Percentiles rank a stretch among this genome's conserved stretches.
Evolutionary conservation across 37 sponge, comb jelly and placozoan species (phyloP).

Genomic region (Mnemiopsis leidyi): DNA sequence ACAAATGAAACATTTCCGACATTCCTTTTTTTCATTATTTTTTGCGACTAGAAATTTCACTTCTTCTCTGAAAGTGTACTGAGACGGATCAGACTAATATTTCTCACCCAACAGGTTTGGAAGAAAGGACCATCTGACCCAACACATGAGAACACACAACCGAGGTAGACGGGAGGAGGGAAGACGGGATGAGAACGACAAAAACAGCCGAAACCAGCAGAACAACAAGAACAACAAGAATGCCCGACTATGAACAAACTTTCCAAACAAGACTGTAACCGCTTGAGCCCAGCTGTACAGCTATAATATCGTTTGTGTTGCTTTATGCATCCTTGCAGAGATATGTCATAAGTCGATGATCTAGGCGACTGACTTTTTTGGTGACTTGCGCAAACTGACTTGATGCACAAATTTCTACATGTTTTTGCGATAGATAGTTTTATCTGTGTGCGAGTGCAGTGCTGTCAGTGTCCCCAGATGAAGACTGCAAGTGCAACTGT

Average conservation of each 20-base stretch:
- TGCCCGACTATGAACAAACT: background rate
- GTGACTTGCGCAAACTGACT: no score
- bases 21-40: no score
- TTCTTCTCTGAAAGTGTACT: no score
- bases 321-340: background rate
- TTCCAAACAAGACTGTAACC: background rate
- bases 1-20: no score
- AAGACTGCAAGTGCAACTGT: background rate
- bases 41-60: no score
- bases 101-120: conserved; percentile 12
- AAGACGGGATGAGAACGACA: background rate
- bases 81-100: no score
- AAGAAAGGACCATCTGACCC: conserved; percentile 64
- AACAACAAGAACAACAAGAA: background rate
- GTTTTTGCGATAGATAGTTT: no score
- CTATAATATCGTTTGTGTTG: background rate
- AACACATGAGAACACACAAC: conserved; percentile 64
- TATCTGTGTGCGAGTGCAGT: background rate
- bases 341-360: no score
- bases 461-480: background rate
- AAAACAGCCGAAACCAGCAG: background rate
- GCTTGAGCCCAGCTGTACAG: background rate
- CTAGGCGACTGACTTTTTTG: no score
- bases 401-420: no score
- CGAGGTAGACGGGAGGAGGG: conserved; percentile 6